Evolutionary conservation across 1,140 invertebrate species (phyloP).

Genomic region (Megathymus violae): DNA sequence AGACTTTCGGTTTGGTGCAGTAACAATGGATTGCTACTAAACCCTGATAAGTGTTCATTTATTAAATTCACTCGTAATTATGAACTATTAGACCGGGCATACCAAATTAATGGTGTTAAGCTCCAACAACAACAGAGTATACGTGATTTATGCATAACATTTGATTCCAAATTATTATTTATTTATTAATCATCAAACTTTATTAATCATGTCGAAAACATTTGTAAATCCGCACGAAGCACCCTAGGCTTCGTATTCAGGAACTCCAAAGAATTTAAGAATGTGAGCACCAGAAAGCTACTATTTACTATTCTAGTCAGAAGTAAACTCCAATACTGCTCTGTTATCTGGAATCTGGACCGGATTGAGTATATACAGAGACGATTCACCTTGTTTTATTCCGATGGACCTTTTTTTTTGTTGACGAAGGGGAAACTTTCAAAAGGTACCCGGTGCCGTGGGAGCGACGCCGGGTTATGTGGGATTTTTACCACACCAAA

Average conservation of each 20-base stretch:
- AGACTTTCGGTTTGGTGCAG: constrained; percentile 1
- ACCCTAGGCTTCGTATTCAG: constrained; percentile 26
- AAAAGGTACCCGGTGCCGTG: no score
- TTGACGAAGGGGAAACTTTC: no score
- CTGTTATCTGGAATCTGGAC: constrained; percentile 14
- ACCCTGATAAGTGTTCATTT: constrained; percentile 6
- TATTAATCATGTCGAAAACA: neutral
- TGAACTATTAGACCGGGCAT: neutral
- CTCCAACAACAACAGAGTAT: neutral
- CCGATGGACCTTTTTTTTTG: no score
- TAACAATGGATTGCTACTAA: constrained; percentile 3
- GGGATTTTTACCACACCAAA: no score
- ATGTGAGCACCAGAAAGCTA: constrained; percentile 1
- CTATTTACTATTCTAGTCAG: constrained; percentile 4
- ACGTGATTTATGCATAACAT: neutral
- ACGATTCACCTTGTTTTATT: no score
- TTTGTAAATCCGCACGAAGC: constrained; percentile 2
- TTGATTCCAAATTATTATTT: neutral
- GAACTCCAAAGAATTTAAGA: constrained; percentile 20
- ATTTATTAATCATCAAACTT: no score
- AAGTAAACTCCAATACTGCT: constrained; percentile 24
- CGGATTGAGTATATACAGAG: no score
- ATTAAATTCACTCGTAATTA: constrained; percentile 3
- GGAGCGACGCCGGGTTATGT: no score
- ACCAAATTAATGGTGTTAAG: neutral